Conservation (phyloP, 2,888 invertebrate genomes). For the Tanytarsus gracilentus region DNA sequence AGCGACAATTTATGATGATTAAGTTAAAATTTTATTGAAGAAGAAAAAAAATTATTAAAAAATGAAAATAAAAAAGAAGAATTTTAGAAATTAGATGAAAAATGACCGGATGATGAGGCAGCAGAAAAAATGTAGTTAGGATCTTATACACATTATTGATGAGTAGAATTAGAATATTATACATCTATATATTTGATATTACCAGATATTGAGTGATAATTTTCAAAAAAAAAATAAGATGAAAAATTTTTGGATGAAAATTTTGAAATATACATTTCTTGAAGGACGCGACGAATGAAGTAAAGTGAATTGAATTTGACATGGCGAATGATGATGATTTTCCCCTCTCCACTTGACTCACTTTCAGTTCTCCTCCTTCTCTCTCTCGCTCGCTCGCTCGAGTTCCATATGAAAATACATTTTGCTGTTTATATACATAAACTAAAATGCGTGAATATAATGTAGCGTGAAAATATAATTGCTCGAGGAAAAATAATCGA, state of each 20-base stretch:
- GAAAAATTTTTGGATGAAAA: conserved; percentile 27
- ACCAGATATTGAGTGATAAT: conserved; percentile 29
- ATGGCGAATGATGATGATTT: too few relatives aligned
- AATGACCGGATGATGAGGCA: neutral
- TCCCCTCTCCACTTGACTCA: too few relatives aligned
- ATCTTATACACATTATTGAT: conserved; percentile 28
- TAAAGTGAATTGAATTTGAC: too few relatives aligned
- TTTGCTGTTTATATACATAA: neutral
- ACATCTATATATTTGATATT: conserved; percentile 29
- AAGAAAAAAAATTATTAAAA: conserved; percentile 8
- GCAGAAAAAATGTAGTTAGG: conserved; percentile 26
- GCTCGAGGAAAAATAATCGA: neutral
- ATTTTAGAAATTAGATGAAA: conserved; percentile 16
- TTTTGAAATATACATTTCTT: conserved; percentile 28
- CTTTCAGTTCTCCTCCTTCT: too few relatives aligned
- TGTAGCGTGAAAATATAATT: conserved; percentile 10
- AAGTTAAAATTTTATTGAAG: conserved; percentile 11
- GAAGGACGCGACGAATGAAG: too few relatives aligned
- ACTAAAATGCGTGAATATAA: conserved; percentile 11
- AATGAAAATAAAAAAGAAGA: conserved; percentile 1
- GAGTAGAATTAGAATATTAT: conserved; percentile 27
- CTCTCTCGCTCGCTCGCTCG: too few relatives aligned
- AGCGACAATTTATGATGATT: conserved; percentile 1
- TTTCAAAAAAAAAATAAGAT: conserved; percentile 19
- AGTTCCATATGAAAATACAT: too few relatives aligned